phyloP scores from a whole-genome alignment of 2,113 vertebrate species.

The Bubo scandiacus region DNA sequence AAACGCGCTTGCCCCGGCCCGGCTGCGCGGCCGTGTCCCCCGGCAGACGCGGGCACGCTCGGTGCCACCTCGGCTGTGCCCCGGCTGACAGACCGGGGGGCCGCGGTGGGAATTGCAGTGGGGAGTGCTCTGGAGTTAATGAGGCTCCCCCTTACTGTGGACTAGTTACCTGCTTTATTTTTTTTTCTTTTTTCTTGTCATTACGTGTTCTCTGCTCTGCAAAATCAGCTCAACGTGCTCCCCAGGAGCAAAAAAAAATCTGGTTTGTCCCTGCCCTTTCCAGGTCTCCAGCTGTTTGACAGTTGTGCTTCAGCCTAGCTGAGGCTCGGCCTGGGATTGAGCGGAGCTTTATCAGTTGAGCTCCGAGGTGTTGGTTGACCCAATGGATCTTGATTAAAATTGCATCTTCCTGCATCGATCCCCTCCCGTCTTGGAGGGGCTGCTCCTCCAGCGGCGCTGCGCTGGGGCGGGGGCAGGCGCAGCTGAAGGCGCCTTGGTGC shows the following conservation, averaged over 20 bases:
- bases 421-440: not conserved
- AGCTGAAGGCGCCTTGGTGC: not conserved
- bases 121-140: not conserved
- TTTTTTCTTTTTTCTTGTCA: not conserved
- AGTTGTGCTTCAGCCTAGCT: not conserved
- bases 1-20: too few relatives aligned
- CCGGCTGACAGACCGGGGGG: not conserved
- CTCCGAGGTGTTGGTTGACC: not conserved
- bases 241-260: not conserved
- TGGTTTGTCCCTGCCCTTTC: not conserved
- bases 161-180: not conserved
- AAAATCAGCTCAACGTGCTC: not conserved
- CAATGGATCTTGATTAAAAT: not conserved
- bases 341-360: not conserved
- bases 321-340: not conserved
- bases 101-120: fast-evolving
- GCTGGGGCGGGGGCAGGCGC: not conserved
- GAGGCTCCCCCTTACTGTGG: not conserved
- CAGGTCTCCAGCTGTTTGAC: not conserved
- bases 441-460: not conserved
- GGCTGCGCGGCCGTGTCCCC: too few relatives aligned
- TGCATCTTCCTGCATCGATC: not conserved
- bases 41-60: too few relatives aligned
- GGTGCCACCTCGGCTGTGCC: too few relatives aligned
- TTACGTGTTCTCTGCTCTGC: not conserved